Base-by-base conservation (phyloP, 2,113 vertebrate species). In the Romanogobio albipinnatus region DNA sequence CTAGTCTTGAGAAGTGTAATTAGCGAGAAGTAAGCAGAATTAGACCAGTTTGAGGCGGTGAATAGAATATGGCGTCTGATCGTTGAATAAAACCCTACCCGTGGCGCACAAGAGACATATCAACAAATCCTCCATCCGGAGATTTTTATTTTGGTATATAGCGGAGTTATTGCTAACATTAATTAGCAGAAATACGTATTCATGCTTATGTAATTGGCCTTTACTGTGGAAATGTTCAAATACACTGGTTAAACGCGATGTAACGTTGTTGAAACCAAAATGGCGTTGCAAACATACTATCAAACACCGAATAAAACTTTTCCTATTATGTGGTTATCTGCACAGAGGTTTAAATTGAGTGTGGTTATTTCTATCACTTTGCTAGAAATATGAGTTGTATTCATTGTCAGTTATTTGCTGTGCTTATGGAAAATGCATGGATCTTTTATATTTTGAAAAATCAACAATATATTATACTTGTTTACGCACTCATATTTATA, bases 11-110 rank as follows among this genome's bases (percentile, higher is more conserved):
- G 3, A 1, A 39, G 39, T 1, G 4, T 5, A 58, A 3, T 15
- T 15, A 17, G 26, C 14, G 68, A 7, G 33, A 45, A 59, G 26
- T 47, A 17, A 17, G 9, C 51, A 9, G 14, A 19, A 80, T 62
- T n/a, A 36, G 45, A 29, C 1, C 56, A 22, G 19, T 24, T 13
- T 71, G 62, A 76, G 15, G 26, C 7, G 76, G 43, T n/a, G 71
- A 78, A 75, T 71, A 81, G 59, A 88, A 88, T 68, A 88, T 88
- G 87, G 87, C 85, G 87, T 45, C 85, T 47, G 71, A 47, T 58
- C 75, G 36, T 15, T 76, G 51, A 24, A 75, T 74, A 24, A 76
- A 45, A 59, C 71, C 71, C 47, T 19, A 71, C 3, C 59, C 77
- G 36, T 26, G 47, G n/a, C 26, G 2, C 51, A 76, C 76, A 43